Conservation (phyloP, 2,113 vertebrate genomes). For the Carassius gibelio region DNA sequence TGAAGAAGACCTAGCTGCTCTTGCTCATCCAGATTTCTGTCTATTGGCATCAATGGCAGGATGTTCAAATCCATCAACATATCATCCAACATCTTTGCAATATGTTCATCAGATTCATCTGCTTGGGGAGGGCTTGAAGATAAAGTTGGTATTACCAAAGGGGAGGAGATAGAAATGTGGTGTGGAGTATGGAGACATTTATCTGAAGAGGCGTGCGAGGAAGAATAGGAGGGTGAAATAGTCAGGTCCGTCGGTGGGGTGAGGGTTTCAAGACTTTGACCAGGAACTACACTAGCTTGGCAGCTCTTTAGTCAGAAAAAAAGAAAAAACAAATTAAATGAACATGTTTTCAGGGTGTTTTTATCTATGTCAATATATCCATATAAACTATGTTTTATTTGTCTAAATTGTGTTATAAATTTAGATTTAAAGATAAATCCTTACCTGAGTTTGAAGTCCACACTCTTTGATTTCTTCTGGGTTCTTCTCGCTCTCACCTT, state of each 20-base stretch:
- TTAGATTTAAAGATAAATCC: background rate
- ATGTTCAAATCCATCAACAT: conserved; percentile 71
- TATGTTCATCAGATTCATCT: conserved; percentile 69
- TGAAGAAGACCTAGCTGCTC: background rate
- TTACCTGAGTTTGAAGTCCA: conserved; percentile 23
- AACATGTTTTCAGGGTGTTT: background rate
- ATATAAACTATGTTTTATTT: background rate
- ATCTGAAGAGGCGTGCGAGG: background rate
- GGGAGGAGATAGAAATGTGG: background rate
- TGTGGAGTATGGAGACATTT: conserved; percentile 19
- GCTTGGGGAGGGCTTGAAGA: conserved; percentile 7
- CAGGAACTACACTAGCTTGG: background rate
- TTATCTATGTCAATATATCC: too few relatives aligned
- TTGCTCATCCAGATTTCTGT: conserved; percentile 28
- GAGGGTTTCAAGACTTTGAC: conserved; percentile 21
- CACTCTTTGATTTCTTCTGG: conserved; percentile 5
- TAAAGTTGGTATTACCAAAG: conserved; percentile 12
- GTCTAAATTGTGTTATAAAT: background rate
- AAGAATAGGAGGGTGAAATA: background rate
- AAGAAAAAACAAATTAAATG: background rate
- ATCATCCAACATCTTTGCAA: conserved; percentile 71
- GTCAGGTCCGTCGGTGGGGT: background rate
- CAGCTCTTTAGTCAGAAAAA: background rate
- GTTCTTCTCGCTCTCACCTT: conserved; percentile 37
- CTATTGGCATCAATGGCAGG: conserved; percentile 57